phyloP scores from a whole-genome alignment of 2,888 invertebrate species.

The Tuberolachnus salignus region DNA sequence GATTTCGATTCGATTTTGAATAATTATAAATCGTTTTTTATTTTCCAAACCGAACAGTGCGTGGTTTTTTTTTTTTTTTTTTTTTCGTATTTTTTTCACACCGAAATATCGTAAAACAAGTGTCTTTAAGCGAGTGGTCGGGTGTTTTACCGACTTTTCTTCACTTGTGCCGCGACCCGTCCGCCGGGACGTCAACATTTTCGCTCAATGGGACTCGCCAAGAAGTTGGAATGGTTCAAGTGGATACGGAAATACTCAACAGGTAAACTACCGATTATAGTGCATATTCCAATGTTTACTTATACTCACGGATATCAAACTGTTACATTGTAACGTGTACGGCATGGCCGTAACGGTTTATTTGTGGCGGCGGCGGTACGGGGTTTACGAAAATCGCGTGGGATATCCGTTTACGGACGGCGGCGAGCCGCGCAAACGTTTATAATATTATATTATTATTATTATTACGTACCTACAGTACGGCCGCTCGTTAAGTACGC shows the following conservation, averaged over 20 bases:
- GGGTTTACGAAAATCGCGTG: background rate
- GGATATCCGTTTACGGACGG: background rate
- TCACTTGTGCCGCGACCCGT: background rate
- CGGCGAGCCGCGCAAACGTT: too few relatives aligned
- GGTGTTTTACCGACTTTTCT: background rate
- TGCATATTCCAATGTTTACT: too few relatives aligned
- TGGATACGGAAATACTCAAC: constrained; percentile 54
- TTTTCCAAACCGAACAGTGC: background rate
- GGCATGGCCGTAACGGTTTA: too few relatives aligned
- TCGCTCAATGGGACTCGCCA: constrained; percentile 25
- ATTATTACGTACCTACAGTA: background rate
- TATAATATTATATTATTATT: background rate
- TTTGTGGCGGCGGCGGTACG: background rate
- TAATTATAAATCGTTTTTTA: too few relatives aligned
- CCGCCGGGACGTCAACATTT: background rate
- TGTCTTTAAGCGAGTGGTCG: too few relatives aligned
- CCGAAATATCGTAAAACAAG: too few relatives aligned
- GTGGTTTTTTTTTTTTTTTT: background rate
- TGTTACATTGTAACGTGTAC: background rate
- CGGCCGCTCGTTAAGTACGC: background rate
- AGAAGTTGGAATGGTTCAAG: constrained; percentile 48
- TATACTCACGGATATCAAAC: too few relatives aligned
- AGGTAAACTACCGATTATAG: constrained; percentile 10
- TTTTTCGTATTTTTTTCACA: background rate
- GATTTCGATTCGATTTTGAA: too few relatives aligned